Evolutionary conservation across 2,888 invertebrate species (phyloP), one percentile per base, ranked within the genome.

Genomic region (Apotomis betuletana): DNA sequence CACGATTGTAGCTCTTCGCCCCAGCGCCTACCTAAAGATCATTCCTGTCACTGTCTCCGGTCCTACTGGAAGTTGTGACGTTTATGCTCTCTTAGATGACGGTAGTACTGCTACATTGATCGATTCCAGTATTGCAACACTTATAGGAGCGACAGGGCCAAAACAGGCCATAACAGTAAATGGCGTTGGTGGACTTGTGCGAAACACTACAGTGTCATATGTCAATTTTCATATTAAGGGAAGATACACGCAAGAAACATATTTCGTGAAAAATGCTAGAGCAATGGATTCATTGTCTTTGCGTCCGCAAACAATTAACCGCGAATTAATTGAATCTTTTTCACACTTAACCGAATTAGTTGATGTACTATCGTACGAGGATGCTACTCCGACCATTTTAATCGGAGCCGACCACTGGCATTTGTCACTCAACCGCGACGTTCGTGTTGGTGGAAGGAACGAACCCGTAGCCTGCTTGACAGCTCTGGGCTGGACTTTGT

Each of bases 391-490:
- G 41, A 59, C 59, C 12, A 59, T 59, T 36, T 41, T 59, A 59
- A 59, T 59, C 13, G 59, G 59, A n/a, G 38, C 59, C 41, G 59
- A 59, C 41, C 46, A 46, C 46, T 55, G 55, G 55, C 55, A 55
- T 55, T 55, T 55, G 15, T 55, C 55, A 27, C 13, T 15, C 4
- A 58, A 15, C 12, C 58, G 38, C n/a, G 58, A 36, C 5, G 38
- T 49, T 5, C 61, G 61, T 49, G 12, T 41, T 41, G 61, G 61
- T 41, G 27, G 15, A 49, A 61, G 9, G 12, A 49, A 61, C 49
- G 61, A 61, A 12, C 61, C 61, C 15, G 61, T 49, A 15, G 61
- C 49, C 10, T 46, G n/a, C 8, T n/a, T 41, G 12, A 61, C 61
- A 27, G 27, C 15, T 0, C 12, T 49, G 4, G 61, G 61, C 5